Conservation (phyloP, 2,797 vertebrate species). For the Lerista edwardsae region DNA sequence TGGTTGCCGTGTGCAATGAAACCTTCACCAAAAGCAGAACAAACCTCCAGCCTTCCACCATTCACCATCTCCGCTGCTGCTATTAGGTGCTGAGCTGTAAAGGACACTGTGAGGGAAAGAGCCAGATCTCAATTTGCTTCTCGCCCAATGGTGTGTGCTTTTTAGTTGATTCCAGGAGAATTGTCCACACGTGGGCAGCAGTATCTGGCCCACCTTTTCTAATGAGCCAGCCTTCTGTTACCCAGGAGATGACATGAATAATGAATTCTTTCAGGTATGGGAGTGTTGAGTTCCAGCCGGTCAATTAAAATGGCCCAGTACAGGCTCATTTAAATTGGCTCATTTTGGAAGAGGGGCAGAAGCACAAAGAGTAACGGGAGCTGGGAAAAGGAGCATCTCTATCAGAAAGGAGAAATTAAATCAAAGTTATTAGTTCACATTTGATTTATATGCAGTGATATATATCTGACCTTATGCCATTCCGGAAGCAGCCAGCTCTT, state of each 20-base stretch:
- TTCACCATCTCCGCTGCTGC: background rate
- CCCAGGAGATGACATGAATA: slow-evolving; percentile 28
- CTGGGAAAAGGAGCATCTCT: background rate
- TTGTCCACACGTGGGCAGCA: background rate
- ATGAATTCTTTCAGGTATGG: background rate
- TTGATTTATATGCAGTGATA: background rate
- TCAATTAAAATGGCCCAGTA: slow-evolving; percentile 34
- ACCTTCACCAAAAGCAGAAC: background rate
- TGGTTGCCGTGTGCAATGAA: background rate
- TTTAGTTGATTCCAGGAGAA: background rate
- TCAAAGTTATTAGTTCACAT: slow-evolving; percentile 2
- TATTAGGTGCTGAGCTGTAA: background rate
- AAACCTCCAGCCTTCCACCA: background rate
- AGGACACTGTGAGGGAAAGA: too few species aligned
- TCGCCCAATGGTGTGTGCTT: background rate
- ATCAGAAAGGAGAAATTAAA: slow-evolving; percentile 9
- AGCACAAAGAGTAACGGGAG: background rate
- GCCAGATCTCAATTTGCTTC: background rate
- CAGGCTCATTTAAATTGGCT: slow-evolving; percentile 6
- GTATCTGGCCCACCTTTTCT: slow-evolving; percentile 19
- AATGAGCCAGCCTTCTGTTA: slow-evolving; percentile 10
- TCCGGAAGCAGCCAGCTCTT: background rate
- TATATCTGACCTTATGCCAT: background rate
- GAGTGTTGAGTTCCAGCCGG: fast-evolving
- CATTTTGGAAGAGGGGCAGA: background rate